Evolutionary conservation across 2,797 vertebrate species (phyloP).

Genomic region (Hozukius guyotensis): DNA sequence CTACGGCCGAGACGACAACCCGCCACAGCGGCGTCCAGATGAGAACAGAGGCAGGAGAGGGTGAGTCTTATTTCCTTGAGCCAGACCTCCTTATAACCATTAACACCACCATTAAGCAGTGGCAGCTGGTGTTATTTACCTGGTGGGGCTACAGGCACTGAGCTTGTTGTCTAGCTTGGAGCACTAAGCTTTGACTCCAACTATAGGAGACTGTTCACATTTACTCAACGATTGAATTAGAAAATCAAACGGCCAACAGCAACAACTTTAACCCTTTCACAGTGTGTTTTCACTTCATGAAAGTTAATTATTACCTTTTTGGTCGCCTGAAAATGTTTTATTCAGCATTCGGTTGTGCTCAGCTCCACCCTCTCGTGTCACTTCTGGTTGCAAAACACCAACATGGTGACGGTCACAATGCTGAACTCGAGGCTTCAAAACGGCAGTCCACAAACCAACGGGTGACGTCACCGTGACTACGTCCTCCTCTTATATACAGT

Average conservation of each 20-base stretch:
- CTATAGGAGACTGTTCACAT: neutral
- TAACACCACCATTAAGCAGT: neutral
- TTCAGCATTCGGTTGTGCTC: too few relatives aligned
- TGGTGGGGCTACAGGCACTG: neutral
- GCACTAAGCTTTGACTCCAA: neutral
- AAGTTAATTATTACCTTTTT: too few relatives aligned
- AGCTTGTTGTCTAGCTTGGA: neutral
- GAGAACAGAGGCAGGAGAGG: slow-evolving; percentile 79
- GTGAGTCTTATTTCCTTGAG: slow-evolving; percentile 56
- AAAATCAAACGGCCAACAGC: neutral
- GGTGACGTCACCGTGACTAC: too few relatives aligned
- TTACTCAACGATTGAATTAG: neutral
- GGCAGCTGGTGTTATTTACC: neutral
- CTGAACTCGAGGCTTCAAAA: too few relatives aligned
- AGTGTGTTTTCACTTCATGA: too few relatives aligned
- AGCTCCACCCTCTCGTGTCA: too few relatives aligned
- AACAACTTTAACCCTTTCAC: too few relatives aligned
- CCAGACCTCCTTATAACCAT: neutral
- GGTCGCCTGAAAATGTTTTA: too few relatives aligned
- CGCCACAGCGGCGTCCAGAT: slow-evolving; percentile 60
- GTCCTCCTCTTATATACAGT: too few relatives aligned
- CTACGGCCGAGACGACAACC: slow-evolving; percentile 65
- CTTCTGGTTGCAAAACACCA: too few relatives aligned
- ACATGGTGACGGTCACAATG: too few relatives aligned
- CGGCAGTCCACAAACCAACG: too few relatives aligned